Evolutionary conservation across 1,140 invertebrate genomes (phyloP).

Genomic region (Drosophila parabipectinata): DNA sequence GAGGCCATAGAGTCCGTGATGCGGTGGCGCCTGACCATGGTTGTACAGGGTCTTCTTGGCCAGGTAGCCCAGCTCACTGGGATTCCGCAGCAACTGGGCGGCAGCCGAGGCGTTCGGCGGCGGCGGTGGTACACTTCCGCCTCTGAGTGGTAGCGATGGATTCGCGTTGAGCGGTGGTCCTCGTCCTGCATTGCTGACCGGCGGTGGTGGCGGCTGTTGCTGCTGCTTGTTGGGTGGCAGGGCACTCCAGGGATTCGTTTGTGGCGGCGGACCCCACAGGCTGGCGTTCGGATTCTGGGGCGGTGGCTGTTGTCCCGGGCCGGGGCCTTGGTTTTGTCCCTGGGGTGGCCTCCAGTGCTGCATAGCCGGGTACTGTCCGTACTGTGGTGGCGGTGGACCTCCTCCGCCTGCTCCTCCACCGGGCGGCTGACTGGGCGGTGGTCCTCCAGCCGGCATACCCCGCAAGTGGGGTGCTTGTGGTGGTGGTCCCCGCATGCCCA

Average conservation of each 20-base stretch:
- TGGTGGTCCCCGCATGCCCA: conserved; percentile 70
- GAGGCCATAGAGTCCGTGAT: conserved; percentile 66
- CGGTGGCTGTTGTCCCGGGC: conserved; percentile 37
- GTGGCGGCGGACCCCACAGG: conserved; percentile 80
- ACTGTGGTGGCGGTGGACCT: conserved; percentile 63
- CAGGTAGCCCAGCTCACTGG: conserved; percentile 74
- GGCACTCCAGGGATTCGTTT: conserved; percentile 82
- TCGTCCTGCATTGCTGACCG: conserved; percentile 49
- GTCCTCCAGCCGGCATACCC: conserved; percentile 42
- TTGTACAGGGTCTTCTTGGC: conserved; percentile 77
- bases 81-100: conserved; percentile 67
- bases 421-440: conserved; percentile 32
- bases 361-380: conserved; percentile 66
- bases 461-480: conserved; percentile 65
- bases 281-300: conserved; percentile 80
- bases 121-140: conserved; percentile 73
- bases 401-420: conserved; percentile 16
- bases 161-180: conserved; percentile 52
- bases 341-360: conserved; percentile 73
- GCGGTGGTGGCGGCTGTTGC: conserved; percentile 51
- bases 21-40: conserved; percentile 67
- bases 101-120: conserved; percentile 48
- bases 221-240: conserved; percentile 70
- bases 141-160: conserved; percentile 55
- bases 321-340: conserved; percentile 37